phyloP scores from a whole-genome alignment of 2,113 vertebrate species.

The Buteo buteo region DNA sequence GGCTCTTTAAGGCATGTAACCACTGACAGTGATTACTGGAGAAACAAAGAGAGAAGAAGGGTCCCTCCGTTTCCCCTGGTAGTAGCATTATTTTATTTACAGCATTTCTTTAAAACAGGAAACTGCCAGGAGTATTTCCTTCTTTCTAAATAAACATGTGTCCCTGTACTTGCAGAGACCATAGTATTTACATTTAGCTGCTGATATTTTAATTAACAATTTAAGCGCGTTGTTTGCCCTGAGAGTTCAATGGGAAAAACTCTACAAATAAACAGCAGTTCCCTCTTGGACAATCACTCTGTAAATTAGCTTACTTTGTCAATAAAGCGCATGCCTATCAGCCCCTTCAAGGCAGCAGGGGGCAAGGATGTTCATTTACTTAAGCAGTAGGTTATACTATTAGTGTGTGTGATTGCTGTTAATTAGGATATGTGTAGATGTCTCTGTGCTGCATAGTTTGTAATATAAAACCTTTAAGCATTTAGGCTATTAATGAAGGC shows the following conservation, averaged over 20 bases:
- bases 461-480: conserved; percentile 68
- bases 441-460: conserved; percentile 65
- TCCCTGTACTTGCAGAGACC: conserved; percentile 45
- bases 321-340: conserved; percentile 81
- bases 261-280: conserved; percentile 80
- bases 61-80: background rate
- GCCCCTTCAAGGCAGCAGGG: conserved; percentile 76
- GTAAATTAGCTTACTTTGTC: conserved; percentile 83
- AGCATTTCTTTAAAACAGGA: background rate
- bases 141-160: conserved; percentile 13
- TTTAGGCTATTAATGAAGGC: conserved; percentile 76
- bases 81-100: background rate
- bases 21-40: background rate
- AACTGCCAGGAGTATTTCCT: background rate
- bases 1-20: background rate
- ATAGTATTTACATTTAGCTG: conserved; percentile 72
- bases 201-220: conserved; percentile 84
- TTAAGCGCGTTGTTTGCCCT: conserved; percentile 75
- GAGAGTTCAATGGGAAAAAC: conserved; percentile 75
- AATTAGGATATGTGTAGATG: conserved; percentile 76
- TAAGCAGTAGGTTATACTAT: conserved; percentile 84
- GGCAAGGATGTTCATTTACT: conserved; percentile 83
- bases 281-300: conserved; percentile 82
- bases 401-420: conserved; percentile 81
- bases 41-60: background rate